Percentiles rank a stretch among this genome's conserved stretches.
Conservation (phyloP, 2,797 vertebrate genomes). For the Rhabdomys pumilio region DNA sequence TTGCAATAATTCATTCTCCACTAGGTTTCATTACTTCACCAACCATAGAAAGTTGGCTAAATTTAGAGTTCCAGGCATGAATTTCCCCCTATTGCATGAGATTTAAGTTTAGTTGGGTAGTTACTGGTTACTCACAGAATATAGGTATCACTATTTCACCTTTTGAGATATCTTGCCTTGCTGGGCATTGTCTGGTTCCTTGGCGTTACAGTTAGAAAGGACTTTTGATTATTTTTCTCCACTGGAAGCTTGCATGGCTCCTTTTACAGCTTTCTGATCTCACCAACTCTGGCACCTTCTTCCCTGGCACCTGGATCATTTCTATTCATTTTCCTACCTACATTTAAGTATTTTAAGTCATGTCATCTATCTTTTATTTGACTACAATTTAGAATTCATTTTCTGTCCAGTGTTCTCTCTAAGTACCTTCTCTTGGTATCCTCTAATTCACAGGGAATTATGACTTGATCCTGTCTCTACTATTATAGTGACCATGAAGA, state of each 20-base stretch:
- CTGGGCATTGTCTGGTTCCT: no score
- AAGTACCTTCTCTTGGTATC: neutral
- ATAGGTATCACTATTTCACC: no score
- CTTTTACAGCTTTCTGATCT: neutral
- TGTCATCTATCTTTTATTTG: neutral
- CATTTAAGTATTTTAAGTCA: neutral
- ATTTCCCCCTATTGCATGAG: no score
- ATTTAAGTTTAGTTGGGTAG: neutral
- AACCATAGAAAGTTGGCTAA: neutral
- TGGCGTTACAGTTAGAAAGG: neutral
- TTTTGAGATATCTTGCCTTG: neutral
- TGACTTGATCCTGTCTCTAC: neutral
- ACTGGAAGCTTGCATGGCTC: neutral
- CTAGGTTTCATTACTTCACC: neutral
- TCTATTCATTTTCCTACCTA: neutral
- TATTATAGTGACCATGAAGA: neutral
- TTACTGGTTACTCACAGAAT: neutral
- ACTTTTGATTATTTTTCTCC: neutral
- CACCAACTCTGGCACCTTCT: neutral
- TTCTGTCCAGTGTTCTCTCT: neutral
- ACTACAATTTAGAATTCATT: neutral
- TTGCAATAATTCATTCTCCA: neutral
- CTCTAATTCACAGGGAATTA: conserved; percentile 28
- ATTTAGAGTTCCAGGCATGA: neutral
- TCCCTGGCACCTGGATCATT: neutral